Evolutionary conservation across 64 coral and sea anemone genomes (phyloP), one percentile per base, ranked within the genome.

Genomic region (Porites australiensis): DNA sequence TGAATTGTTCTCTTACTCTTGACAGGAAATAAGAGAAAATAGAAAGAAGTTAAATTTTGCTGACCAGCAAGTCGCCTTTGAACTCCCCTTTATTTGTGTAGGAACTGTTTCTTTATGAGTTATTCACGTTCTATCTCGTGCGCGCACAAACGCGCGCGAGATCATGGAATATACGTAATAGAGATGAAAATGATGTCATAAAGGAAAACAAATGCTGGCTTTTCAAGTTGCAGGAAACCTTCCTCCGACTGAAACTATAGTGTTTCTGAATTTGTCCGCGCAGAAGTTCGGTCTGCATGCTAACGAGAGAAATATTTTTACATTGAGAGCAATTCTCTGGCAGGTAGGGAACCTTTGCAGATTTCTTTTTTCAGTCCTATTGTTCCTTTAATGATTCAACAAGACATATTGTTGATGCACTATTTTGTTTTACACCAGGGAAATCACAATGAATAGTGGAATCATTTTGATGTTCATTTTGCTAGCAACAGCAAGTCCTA

Each of bases 381-480:
- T 57, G 0, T 57, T 4, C 54, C 54, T 57, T 57, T 4, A 57
- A 71, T 23, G 21, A 0, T 21, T 27, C 12, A 3, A 44, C 27
- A 5, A 73, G 46, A 73, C 14, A 10, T 61, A 44, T 0, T 16
- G 6, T 5, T 44, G 58, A 63, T 7, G 13, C 4, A 13, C 22
- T 14, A 15, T 63, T 44, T 22, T 15, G 18, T 64, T 82, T 47
- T 44, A 48, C 16, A 64, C 27, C 79, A 82, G 77, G 77, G 23
- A 13, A 20, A 64, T 58, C 16, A 5, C 27, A 47, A 82, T 82
- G 79, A 82, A 82, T 5, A 60, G 43, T 2, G 18, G 58, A 49
- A 68, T 68, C 23, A 62, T 82, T 5, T 8, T 82, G 60, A 48
- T 82, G 58, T 82, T 64, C 60, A 14, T 64, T 64, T 82, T 82